Evolutionary conservation across 1,140 invertebrate species (phyloP), one percentile per base, ranked within the genome.

Genomic region (Plutomurus gul): DNA sequence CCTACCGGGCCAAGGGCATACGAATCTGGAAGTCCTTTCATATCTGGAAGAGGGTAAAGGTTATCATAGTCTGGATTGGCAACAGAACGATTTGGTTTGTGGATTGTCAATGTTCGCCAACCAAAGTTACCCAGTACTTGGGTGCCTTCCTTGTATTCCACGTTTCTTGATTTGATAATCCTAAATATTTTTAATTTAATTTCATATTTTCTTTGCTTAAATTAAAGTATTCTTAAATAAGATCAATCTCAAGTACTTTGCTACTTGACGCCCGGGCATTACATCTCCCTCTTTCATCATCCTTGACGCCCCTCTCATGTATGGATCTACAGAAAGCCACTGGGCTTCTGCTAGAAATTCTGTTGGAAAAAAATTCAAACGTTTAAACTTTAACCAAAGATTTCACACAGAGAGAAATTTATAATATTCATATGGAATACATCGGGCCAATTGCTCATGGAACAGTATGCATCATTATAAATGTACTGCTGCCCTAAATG

Each of bases 311-410:
- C 87, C 86, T 81, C 91, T 87, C 91, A 92, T 92, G 81, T 92
- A 93, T 27, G 92, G 92, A 85, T 93, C 92, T 1, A 93, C 91
- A 76, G 91, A 92, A 5, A 92, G 82, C 82, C 89, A 92, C 82
- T 91, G 88, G 5, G 91, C 91, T 87, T 92, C 86, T 13, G 88
- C 87, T 46, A 92, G 86, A 84, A 90, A 89, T 86, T 93, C 91
- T 92, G 83, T n/a, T n/a, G n/a, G n/a, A 80, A 33, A 36, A 72
- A 25, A 33, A 47, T 49, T 11, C 56, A 22, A 13, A 3, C 1
- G 8, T 27, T 27, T 27, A 5, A 56, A 56, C 11, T 10, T 3
- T 22, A 18, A 20, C 5, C 8, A 8, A 20, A 49, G 20, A 2
- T 4, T 18, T 22, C 3, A 4, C 20, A 22, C 22, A 4, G n/a